phyloP scores from a whole-genome alignment of 2,797 vertebrate species.

The Prionace glauca region DNA sequence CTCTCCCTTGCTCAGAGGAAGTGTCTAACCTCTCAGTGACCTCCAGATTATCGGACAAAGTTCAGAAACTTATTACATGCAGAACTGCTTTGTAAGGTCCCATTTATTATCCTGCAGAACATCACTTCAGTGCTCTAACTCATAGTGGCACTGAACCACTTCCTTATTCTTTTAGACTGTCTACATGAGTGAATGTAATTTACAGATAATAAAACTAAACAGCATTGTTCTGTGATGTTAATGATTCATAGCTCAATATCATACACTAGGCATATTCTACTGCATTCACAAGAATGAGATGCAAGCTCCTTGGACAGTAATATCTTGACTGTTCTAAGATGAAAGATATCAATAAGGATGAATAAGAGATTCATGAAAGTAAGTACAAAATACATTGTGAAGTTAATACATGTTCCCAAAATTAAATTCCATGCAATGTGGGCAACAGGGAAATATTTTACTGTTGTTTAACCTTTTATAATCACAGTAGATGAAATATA shows the following conservation, averaged over 20 bases:
- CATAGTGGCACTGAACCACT: background rate
- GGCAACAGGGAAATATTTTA: background rate
- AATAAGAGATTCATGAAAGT: background rate
- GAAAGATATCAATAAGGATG: background rate
- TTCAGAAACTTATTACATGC: background rate
- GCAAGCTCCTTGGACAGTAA: background rate
- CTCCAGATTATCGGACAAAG: background rate
- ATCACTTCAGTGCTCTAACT: background rate
- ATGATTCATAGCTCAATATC: background rate
- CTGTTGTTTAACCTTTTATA: background rate
- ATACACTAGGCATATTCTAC: background rate
- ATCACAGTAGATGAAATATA: background rate
- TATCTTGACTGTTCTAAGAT: background rate
- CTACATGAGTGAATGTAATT: background rate
- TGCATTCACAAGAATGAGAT: background rate
- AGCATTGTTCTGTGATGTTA: background rate
- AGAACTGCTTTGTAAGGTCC: background rate
- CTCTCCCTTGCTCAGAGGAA: background rate
- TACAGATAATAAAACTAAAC: constrained; percentile 1
- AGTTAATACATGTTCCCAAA: background rate
- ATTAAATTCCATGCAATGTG: background rate
- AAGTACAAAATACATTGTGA: background rate
- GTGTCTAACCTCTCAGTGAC: background rate
- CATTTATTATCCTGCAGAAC: background rate
- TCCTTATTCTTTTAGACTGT: background rate